These are phyloP conservation scores for Fragariocoptes setiger DNA, from an alignment of 1,140 invertebrate species.

Conservation along the genomic window DNA sequence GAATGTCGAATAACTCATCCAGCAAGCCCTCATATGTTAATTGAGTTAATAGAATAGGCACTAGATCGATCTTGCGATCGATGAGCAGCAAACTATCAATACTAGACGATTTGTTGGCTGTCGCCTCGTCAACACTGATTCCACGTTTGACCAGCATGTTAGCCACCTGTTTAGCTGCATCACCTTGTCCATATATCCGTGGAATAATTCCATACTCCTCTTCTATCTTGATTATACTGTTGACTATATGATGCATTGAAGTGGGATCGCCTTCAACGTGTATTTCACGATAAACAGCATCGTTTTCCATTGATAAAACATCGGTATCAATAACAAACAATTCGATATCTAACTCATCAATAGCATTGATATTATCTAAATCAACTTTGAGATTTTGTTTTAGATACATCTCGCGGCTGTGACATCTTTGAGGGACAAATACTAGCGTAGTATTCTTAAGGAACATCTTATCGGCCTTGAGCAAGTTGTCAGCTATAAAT, in stretches of 20 bases:
- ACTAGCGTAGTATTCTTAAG: slow-evolving; percentile 17
- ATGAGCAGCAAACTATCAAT: slow-evolving; percentile 64
- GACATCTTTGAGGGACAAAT: slow-evolving; percentile 55
- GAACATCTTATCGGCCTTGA: slow-evolving; percentile 21
- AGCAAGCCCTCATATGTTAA: slow-evolving; percentile 89
- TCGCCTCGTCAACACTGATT: slow-evolving; percentile 24
- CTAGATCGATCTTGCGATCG: slow-evolving; percentile 59
- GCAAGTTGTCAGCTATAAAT: slow-evolving; percentile 44
- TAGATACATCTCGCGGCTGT: slow-evolving; percentile 47
- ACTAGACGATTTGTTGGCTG: slow-evolving; percentile 21
- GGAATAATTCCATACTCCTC: slow-evolving; percentile 58
- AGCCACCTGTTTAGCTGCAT: slow-evolving; percentile 52
- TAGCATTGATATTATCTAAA: slow-evolving; percentile 33
- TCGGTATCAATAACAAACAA: slow-evolving; percentile 72
- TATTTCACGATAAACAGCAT: slow-evolving; percentile 28
- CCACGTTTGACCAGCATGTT: slow-evolving; percentile 48
- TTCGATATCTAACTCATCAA: slow-evolving; percentile 55
- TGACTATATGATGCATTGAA: slow-evolving; percentile 51
- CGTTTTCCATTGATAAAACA: slow-evolving; percentile 60
- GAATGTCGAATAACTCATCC: slow-evolving; percentile 51
- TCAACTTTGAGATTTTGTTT: slow-evolving; percentile 28
- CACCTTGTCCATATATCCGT: slow-evolving; percentile 59
- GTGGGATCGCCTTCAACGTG: slow-evolving; percentile 58
- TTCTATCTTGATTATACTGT: slow-evolving; percentile 51
- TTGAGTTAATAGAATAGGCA: slow-evolving; percentile 69